Evolutionary conservation across 2,888 invertebrate genomes (phyloP), one percentile per base, ranked within the genome.

Genomic region (Melinaea marsaeus): DNA sequence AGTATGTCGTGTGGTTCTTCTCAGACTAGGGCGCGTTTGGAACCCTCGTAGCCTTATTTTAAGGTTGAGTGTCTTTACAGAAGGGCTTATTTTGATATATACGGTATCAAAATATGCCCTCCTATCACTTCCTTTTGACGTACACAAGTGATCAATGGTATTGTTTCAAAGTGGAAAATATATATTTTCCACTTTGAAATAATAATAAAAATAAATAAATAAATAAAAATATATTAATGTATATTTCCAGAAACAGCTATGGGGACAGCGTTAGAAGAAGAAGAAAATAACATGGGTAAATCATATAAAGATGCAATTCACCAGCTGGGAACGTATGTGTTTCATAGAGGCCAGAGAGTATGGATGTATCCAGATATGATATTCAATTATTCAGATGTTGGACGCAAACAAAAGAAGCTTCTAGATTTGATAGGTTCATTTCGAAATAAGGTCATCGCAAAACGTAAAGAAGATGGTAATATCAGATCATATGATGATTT

Each of bases 171-270:
- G 22, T 22, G 22, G 22, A 22, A 22, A 22, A 22, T 22, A 22
- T 22, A 22, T 22, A n/a, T n/a, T n/a, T n/a, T n/a, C n/a, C n/a
- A n/a, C n/a, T n/a, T n/a, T n/a, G n/a, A 22, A 22, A 22, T 22
- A 22, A 22, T 1, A 22, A 22, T 22, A 22, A 22, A 22, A 22
- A 22, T 22, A 22, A 22, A 22, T 22, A 22, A 22, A 22, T 22
- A 22, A 22, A 22, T 22, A 22, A 22, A 2, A 42, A 42, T 6
- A 6, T 11, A 42, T 9, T 3, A 9, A 42, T 5, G 3, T 42
- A 9, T 42, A 2, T 72, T 87, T 94, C 72, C 71, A 92, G 92
- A 92, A 88, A 92, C 93, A 11, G 94, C 95, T 0, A 94, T 96
- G 93, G 95, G 95, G 1, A 91, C 92, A 0, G 90, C 91, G 62